phyloP scores from a whole-genome alignment of 2,113 vertebrate species.

The Noturus placidus region DNA sequence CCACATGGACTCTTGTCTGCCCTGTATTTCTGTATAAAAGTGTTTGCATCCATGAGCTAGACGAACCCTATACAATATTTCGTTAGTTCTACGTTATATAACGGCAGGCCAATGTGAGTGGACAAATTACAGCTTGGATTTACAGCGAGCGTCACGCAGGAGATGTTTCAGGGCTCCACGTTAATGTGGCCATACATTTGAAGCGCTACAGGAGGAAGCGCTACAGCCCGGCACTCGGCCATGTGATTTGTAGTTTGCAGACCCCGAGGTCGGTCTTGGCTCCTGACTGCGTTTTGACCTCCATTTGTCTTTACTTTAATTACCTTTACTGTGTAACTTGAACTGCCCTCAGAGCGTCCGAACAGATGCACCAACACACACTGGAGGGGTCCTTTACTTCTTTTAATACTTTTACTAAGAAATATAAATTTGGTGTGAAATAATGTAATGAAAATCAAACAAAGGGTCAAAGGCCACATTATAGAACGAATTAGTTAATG shows the following conservation, averaged over 20 bases:
- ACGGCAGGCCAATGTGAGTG: neutral
- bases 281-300: neutral
- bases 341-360: neutral
- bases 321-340: neutral
- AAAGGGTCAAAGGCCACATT: neutral
- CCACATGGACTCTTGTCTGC: neutral
- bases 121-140: neutral
- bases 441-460: neutral
- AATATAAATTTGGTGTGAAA: neutral
- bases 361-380: neutral
- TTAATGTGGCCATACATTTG: neutral
- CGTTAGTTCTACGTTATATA: neutral
- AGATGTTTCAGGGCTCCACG: neutral
- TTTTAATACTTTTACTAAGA: neutral
- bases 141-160: neutral
- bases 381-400: neutral
- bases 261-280: neutral
- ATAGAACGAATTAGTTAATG: neutral
- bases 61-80: neutral
- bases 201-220: neutral
- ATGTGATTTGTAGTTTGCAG: constrained; percentile 11
- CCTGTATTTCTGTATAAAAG: neutral
- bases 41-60: neutral
- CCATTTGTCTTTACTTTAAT: constrained; percentile 26
- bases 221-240: neutral